phyloP scores from a whole-genome alignment of 2,888 invertebrate genomes.

The Heteropelma amictum region DNA sequence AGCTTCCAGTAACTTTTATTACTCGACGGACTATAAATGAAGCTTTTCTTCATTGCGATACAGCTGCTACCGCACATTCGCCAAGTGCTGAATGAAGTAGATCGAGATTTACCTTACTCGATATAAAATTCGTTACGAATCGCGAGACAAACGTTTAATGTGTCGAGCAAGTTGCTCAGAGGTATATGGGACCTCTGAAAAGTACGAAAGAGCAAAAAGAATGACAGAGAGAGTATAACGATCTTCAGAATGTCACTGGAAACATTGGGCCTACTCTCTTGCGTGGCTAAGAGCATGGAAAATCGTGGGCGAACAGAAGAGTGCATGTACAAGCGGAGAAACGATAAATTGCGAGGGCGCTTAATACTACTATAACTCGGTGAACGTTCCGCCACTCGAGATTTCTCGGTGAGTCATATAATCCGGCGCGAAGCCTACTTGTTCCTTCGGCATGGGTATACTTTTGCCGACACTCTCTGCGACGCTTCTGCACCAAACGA shows the following conservation, averaged over 20 bases:
- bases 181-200: conserved; percentile 16
- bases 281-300: conserved; percentile 18
- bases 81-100: no score
- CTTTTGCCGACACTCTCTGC: conserved; percentile 38
- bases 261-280: conserved; percentile 6
- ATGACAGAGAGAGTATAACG: conserved; percentile 31
- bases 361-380: conserved; percentile 26
- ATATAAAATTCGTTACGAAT: conserved; percentile 1
- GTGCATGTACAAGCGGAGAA: conserved; percentile 27
- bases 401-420: conserved; percentile 55
- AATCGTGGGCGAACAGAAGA: conserved; percentile 38
- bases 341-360: conserved; percentile 42
- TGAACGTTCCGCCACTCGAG: conserved; percentile 49
- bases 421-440: conserved; percentile 38
- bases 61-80: no score
- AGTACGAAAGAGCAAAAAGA: background rate
- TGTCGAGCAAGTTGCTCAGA: background rate
- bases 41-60: no score
- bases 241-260: conserved; percentile 35
- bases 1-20: no score
- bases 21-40: no score
- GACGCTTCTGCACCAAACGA: conserved; percentile 22
- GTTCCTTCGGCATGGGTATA: conserved; percentile 23
- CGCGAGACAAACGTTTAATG: conserved; percentile 21
- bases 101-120: no score